A percentile compares a stretch with the other conserved stretches of the same genome.
phyloP scores from a whole-genome alignment of 2,113 vertebrate genomes.

The Paedocypris sp. region DNA sequence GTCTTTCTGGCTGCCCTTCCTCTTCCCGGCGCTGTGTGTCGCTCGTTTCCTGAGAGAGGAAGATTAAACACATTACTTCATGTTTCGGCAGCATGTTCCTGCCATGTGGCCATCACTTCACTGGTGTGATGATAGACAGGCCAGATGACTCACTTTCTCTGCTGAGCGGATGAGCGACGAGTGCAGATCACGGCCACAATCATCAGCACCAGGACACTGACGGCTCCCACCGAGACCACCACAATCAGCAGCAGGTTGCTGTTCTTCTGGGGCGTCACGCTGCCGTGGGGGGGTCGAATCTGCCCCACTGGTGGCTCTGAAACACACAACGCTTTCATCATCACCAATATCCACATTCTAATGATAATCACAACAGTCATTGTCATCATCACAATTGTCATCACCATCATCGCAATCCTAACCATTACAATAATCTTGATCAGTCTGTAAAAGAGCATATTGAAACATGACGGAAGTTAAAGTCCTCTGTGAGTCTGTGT shows the following conservation, averaged over 20 bases:
- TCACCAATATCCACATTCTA: not conserved
- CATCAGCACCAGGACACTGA: constrained; percentile 70
- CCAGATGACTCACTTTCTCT: constrained; percentile 85
- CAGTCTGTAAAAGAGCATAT: too few species aligned
- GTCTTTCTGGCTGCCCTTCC: constrained; percentile 91
- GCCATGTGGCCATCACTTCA: not conserved
- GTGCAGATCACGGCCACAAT: constrained; percentile 81
- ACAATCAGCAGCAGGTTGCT: constrained; percentile 84
- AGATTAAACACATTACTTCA: not conserved
- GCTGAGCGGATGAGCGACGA: constrained; percentile 77
- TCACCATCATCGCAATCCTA: too few species aligned
- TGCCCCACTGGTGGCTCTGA: constrained; percentile 85
- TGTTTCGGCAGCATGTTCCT: not conserved
- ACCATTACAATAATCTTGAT: too few species aligned
- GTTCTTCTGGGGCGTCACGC: constrained; percentile 80
- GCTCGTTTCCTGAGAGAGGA: constrained; percentile 69
- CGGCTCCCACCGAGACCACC: constrained; percentile 73
- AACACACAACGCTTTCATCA: not conserved
- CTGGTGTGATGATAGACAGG: not conserved
- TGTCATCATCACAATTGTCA: too few species aligned
- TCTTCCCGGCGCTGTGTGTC: constrained; percentile 73
- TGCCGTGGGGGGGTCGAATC: constrained; percentile 85
- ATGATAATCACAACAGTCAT: too few species aligned
- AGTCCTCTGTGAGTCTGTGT: not conserved
- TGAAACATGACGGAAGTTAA: too few species aligned